Evolutionary conservation across 2,888 invertebrate genomes (phyloP), one percentile per base, ranked within the genome.

Genomic region (Andrena flavipes): DNA sequence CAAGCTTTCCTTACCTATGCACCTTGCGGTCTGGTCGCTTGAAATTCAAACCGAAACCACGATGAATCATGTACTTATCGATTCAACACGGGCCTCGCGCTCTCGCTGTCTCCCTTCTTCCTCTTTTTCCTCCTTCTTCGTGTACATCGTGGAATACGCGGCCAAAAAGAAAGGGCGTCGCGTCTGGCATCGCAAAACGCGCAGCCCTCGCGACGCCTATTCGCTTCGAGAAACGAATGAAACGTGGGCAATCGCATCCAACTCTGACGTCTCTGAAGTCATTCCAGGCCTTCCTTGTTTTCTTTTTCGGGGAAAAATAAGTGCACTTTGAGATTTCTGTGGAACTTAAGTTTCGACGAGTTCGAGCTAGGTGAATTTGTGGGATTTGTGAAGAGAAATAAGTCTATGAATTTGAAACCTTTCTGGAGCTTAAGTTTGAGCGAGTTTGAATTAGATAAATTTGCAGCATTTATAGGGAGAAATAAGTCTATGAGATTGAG

Each of bases 1-100:
- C 82, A 42, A 42, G 49, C 71, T 82, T 77, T 77, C 78, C 73
- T 74, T 23, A n/a, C n/a, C n/a, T n/a, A n/a, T 64, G 68, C 80
- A 75, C 70, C 67, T 74, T 80, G 73, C 63, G 76, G 70, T 30
- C 67, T 33, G 80, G 23, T 67, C 79, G 87, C 89, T 91, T 91
- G 91, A 92, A 92, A 92, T 91, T 91, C 91, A 91, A 92, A 88
- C 91, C 90, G 85, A 89, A 89, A 91, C 89, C 87, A 80, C 90
- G 91, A 89, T 92, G 92, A 92, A 92, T 92, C 92, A 92, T 91
- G 87, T 90, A 91, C 91, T 91, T 92, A 92, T 92, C 91, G 92
- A 92, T 92, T 92, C 92, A 91, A 91, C 92, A 81, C 78, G 78
- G 63, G 78, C 67, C 77, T 69, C 80, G 76, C 68, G 20, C 23